Evolutionary conservation across 2,797 vertebrate genomes (phyloP).

Genomic region (Acanthopagrus latus): DNA sequence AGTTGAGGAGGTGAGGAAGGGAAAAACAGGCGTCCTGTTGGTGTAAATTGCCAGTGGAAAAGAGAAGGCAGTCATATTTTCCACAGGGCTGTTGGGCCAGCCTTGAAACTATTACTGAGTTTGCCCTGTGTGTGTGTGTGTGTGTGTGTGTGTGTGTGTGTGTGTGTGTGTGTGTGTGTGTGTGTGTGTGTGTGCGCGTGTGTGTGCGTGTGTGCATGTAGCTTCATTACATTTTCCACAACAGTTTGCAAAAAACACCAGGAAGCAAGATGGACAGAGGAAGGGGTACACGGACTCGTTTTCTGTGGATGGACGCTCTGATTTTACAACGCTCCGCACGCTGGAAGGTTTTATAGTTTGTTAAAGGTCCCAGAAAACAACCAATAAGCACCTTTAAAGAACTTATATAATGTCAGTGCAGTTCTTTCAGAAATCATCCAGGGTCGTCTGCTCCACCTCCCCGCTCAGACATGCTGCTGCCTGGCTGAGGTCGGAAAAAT

Average conservation of each 20-base stretch:
- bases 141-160: conserved; percentile 50
- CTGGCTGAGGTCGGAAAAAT: no score
- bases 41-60: conserved; percentile 83
- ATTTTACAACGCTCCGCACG: not conserved
- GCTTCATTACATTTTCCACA: conserved; percentile 82
- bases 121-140: conserved; percentile 51
- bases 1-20: conserved; percentile 49
- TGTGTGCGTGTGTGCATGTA: conserved; percentile 41
- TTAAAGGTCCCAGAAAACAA: conserved; percentile 16
- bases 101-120: conserved; percentile 82
- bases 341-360: conserved; percentile 7
- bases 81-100: conserved; percentile 73
- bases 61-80: conserved; percentile 82
- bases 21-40: conserved; percentile 76
- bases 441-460: not conserved
- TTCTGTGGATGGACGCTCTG: conserved; percentile 29
- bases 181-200: no score
- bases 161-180: no score
- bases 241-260: conserved; percentile 77
- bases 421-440: not conserved
- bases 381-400: conserved; percentile 6
- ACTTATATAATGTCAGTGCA: not conserved
- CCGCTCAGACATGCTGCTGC: not conserved
- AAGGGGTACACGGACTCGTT: conserved; percentile 15
- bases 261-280: conserved; percentile 66